Evolutionary conservation across 2,888 invertebrate genomes (phyloP).

Genomic region (Tyria jacobaeae): DNA sequence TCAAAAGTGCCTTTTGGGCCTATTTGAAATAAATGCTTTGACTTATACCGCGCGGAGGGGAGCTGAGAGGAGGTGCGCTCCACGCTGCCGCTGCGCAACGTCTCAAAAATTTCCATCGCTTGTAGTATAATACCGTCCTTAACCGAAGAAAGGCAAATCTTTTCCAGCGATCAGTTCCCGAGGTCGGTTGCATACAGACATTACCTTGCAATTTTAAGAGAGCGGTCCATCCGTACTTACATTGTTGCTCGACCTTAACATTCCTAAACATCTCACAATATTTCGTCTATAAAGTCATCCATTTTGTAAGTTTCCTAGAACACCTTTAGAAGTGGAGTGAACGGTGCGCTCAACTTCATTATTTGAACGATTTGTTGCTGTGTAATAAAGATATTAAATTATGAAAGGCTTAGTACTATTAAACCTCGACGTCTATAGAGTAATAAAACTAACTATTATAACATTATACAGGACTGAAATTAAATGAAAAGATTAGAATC

Average conservation of each 20-base stretch:
- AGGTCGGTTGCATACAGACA: conserved; percentile 56
- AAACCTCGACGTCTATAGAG: too few relatives aligned
- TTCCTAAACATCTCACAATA: conserved; percentile 50
- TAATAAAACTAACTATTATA: too few relatives aligned
- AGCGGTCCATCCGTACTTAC: conserved; percentile 47
- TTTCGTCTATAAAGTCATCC: conserved; percentile 25
- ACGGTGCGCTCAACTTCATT: conserved; percentile 35
- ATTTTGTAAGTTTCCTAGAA: conserved; percentile 32
- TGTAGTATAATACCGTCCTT: conserved; percentile 7
- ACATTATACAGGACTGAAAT: too few relatives aligned
- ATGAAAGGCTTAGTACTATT: too few relatives aligned
- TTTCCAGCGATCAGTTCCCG: conserved; percentile 38
- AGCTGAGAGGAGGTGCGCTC: too few relatives aligned
- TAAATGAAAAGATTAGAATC: too few relatives aligned
- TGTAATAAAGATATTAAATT: conserved; percentile 2
- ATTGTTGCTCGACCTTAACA: conserved; percentile 46
- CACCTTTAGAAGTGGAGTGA: conserved; percentile 16
- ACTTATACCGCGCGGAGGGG: too few relatives aligned
- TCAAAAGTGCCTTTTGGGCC: too few relatives aligned
- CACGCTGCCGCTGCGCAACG: too few relatives aligned
- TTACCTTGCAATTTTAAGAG: conserved; percentile 64
- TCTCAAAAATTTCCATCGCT: conserved; percentile 3
- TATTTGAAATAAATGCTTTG: too few relatives aligned
- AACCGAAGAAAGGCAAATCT: conserved; percentile 58
- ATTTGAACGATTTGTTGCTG: conserved; percentile 15